Base-by-base conservation (phyloP, 2,888 invertebrate genomes). In the Meiosimyza decipiens region DNA sequence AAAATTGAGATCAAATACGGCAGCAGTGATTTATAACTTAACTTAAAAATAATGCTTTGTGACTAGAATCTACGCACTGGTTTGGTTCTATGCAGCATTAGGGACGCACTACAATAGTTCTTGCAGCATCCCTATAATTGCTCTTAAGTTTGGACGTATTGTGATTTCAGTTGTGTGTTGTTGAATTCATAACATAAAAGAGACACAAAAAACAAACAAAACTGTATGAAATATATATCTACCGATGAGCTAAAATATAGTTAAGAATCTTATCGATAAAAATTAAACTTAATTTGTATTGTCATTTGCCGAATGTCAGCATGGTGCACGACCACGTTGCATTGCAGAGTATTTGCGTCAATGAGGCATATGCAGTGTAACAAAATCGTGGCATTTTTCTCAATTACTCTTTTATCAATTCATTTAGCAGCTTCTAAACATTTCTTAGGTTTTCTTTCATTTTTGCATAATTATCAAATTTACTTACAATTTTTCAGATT, bases 1-100 rank as follows among this genome's bases (percentile, higher is more conserved):
- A 28, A 50, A 16, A 49, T 15, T 67, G 67, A 67, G 67, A 67
- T 67, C 55, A 55, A 57, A 57, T 57, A 47, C 18, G 57, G 55
- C 40, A 40, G 12, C 49, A 57, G 22, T 22, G n/a, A 3, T 11
- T n/a, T n/a, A 9, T 60, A 33, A 28, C 28, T 0, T 16, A 67
- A 67, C 57, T 54, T 70, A 70, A 62, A 57, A 16, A 16, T 47
- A 57, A 3, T 67, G 71, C 40, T 54, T 64, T 76, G 75, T 74
- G 78, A 80, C 80, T 79, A 79, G 79, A 79, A 78, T 77, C 77
- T 79, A 78, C 78, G 75, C 79, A 73, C 77, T 77, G 79, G 57
- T 54, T 63, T 52, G 51, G 60, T 40, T 40, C 6, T 47, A 54
- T n/a, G 16, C 6, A 9, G n/a, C 18, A 40, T 7, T 40, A 52